Percentiles rank a stretch among this genome's conserved stretches.
These are phyloP conservation scores for Vultur gryphus DNA, from an alignment of 2,797 vertebrate genomes.

Conservation along the genomic window DNA sequence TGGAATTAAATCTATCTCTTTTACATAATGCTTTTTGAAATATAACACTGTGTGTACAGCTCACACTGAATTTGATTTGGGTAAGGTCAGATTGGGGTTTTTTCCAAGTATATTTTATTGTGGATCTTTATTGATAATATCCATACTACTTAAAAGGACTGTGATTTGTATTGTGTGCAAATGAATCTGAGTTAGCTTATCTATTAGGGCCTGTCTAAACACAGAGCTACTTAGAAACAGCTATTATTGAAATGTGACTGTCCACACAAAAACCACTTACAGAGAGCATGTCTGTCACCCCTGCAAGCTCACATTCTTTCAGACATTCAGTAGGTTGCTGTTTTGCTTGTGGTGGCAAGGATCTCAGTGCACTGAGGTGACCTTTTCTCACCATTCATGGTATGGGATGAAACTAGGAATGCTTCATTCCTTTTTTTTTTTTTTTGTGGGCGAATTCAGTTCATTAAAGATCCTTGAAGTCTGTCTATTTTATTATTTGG, in stretches of 20 bases:
- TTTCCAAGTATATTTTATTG: not conserved
- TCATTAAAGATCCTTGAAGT: not conserved
- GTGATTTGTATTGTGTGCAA: not conserved
- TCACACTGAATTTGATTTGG: not conserved
- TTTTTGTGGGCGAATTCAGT: not conserved
- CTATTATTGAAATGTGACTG: not conserved
- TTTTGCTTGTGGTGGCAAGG: not conserved
- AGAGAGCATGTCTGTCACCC: fast-evolving
- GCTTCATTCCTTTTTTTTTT: not conserved
- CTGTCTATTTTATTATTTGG: not conserved
- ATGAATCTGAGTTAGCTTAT: not conserved
- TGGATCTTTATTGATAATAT: not conserved
- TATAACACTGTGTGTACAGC: not conserved
- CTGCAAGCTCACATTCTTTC: not conserved
- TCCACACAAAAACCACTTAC: not conserved
- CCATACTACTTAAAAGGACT: not conserved
- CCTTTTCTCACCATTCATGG: not conserved
- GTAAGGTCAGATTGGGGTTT: not conserved
- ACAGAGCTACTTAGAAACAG: not conserved
- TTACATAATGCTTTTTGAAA: not conserved
- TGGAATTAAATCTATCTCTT: not conserved
- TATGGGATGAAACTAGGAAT: not conserved
- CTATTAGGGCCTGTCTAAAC: not conserved
- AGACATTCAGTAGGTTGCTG: not conserved
- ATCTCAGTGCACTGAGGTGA: not conserved